Base-by-base conservation (phyloP, 2,888 invertebrate species). In the Pimpla rufipes region DNA sequence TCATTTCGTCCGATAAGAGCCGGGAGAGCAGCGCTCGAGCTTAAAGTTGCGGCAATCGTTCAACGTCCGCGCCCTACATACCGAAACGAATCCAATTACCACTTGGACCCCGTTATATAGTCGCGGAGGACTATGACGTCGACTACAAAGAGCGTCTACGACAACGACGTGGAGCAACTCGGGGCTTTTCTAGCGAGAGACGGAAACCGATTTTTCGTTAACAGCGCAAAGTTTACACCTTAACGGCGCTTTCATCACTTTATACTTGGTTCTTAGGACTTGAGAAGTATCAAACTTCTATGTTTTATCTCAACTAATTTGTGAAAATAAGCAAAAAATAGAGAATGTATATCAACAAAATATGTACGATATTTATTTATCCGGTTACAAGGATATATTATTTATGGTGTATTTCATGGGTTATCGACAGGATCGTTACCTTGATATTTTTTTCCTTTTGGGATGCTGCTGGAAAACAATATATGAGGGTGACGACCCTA, bases 31-130 rank as follows among this genome's bases (percentile, higher is more conserved):
- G 75, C 68, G 57, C 55, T 66, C 67, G 71, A 77, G 77, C 77
- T 81, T 77, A 81, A 71, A 77, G 81, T 81, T 77, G 76, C 57
- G 66, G 66, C 71, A 77, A 81, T 81, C 81, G 71, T 77, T 81
- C 81, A 81, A 81, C 71, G 71, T 81, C 81, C 66, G 71, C 77
- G 74, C 37, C 81, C 81, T 81, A 81, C 77, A 81, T 81, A 77
- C 71, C 71, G 47, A 70, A 77, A 70, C 71, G 81, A 81, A 81
- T 81, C 81, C 81, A 77, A 81, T 81, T 81, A 81, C 71, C 62
- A 70, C 62, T 62, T 67, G 11, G 74, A 10, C 23, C 66, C 45
- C 13, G 45, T 8, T 8, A 21, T 62, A 37, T 50, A 62, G 74
- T 62, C 45, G 74, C 62, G 21, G 45, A 50, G 13, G 47, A 74